Percentiles rank a stretch among this genome's conserved stretches.
These are phyloP conservation scores for Anastatus disparis DNA, from an alignment of 1,140 invertebrate genomes.

Conservation along the genomic window DNA sequence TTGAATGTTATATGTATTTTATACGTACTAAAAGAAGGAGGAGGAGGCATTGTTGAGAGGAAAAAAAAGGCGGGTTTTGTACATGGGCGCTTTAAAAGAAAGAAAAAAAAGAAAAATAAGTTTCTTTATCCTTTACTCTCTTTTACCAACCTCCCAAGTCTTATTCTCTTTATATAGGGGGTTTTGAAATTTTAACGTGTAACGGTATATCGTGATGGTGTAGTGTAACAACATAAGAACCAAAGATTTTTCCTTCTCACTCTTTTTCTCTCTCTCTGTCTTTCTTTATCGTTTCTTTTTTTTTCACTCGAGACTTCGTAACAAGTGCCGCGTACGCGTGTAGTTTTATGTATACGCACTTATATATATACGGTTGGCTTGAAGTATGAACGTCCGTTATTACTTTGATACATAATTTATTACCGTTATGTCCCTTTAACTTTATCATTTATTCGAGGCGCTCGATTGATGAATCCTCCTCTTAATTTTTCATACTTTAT, in stretches of 20 bases:
- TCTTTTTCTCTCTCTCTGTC: no score
- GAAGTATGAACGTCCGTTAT: slow-evolving; percentile 9
- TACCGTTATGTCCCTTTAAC: neutral
- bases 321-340: neutral
- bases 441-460: neutral
- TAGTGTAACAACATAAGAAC: neutral
- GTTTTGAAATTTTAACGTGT: slow-evolving; percentile 27
- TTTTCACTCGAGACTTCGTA: neutral
- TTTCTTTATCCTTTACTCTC: neutral
- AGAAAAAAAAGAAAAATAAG: no score
- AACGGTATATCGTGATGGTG: slow-evolving; percentile 6
- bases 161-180: no score
- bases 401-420: slow-evolving; percentile 11
- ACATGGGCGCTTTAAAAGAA: no score
- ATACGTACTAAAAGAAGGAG: no score
- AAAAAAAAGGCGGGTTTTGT: no score
- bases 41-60: neutral
- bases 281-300: no score
- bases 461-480: neutral
- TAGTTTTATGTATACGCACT: neutral
- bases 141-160: neutral
- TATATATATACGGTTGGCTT: no score
- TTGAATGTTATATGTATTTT: no score
- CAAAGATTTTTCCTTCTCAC: no score
- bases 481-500: neutral